These are phyloP conservation scores for Gobius niger DNA, from an alignment of 2,113 vertebrate genomes.

Conservation along the genomic window DNA sequence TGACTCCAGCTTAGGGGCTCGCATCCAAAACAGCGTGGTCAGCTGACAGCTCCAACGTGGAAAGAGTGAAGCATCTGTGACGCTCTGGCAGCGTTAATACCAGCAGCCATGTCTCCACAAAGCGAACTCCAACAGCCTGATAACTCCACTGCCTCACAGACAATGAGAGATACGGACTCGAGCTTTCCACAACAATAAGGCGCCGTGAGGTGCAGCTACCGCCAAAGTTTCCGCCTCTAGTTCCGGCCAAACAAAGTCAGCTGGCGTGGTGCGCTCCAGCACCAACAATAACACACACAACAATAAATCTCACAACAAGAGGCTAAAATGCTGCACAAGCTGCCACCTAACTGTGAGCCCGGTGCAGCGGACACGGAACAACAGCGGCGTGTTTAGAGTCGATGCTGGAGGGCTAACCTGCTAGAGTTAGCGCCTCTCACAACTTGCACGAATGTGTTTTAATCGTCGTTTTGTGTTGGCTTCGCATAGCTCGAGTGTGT, in stretches of 20 bases:
- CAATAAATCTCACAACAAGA: conserved; percentile 11
- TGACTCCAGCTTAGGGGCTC: conserved; percentile 6
- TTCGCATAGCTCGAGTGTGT: background rate
- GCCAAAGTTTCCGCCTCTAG: conserved; percentile 61
- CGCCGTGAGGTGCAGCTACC: conserved; percentile 9
- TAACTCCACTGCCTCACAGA: background rate
- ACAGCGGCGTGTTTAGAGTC: conserved; percentile 3
- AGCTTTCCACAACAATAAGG: conserved; percentile 44
- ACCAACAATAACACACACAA: background rate
- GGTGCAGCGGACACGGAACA: conserved; percentile 8
- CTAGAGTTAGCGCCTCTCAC: conserved; percentile 28
- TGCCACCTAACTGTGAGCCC: background rate
- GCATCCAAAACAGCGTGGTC: conserved; percentile 50
- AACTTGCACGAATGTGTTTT: background rate
- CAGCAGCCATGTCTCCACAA: conserved; percentile 10
- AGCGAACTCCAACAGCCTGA: conserved; percentile 18
- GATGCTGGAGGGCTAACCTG: conserved; percentile 32
- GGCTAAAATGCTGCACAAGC: background rate
- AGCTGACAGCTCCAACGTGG: conserved; percentile 61
- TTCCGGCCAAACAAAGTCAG: conserved; percentile 38
- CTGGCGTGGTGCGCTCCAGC: background rate
- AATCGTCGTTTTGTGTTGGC: background rate
- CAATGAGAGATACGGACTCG: conserved; percentile 23
- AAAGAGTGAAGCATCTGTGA: conserved; percentile 10
- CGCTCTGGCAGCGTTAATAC: conserved; percentile 26